Base-by-base conservation (phyloP, 2,113 vertebrate species). In the Amia ocellicauda region DNA sequence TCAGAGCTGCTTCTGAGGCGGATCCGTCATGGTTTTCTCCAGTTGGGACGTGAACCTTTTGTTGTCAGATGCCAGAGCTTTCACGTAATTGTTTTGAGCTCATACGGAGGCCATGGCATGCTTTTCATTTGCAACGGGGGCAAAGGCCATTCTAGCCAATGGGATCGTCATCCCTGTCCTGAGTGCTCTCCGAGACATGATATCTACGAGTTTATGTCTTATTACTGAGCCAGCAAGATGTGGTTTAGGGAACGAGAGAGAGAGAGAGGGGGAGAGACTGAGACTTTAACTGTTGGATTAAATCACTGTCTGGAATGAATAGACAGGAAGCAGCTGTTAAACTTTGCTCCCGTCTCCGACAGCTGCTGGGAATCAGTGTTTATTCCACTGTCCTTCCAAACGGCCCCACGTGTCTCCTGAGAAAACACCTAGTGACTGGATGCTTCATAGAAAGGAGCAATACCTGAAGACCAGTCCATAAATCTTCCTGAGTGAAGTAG, bases 351-450 rank as follows among this genome's bases (percentile, higher is more conserved):
- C 22, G 65, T 58, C 54, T 62, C 50, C 45, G 20, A n/a, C n/a
- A 42, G 55, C 63, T 67, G 67, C 59, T 73, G 67, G 60, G 47
- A 63, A 66, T 69, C 63, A 69, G 20, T 58, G 63, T 65, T 69
- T 73, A 59, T 31, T 42, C 63, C 63, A 19, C 62, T 49, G 42
- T 55, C 52, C 47, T 62, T 49, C 19, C 55, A 61, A 42, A 51
- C 55, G 45, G 29, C 59, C 59, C 14, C 8, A 8, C n/a, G 50
- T 57, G 19, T 54, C 47, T 66, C 54, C 40, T 47, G 59, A 28
- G 71, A 64, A 65, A 59, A 59, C 17, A 19, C 7, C 10, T 20
- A 61, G 13, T 62, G 67, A 66, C 67, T 63, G 51, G 49, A 26
- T 59, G 59, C 63, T 60, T 65, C 66, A 63, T 66, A 49, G 28